Conservation (phyloP, 2,888 invertebrate genomes). For the Himalopsyche japonica region DNA sequence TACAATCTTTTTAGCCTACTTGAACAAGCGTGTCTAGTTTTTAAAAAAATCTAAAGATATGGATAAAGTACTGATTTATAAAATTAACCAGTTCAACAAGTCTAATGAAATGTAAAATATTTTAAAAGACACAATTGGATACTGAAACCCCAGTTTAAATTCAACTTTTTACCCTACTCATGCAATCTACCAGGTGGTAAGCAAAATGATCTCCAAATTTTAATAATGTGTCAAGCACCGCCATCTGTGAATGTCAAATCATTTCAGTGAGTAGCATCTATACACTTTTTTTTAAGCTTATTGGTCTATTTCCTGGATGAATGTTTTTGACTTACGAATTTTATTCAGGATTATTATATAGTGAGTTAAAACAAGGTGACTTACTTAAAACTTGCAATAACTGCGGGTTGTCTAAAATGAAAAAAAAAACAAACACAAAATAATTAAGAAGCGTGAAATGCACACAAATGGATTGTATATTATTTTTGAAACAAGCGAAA, state of each 20-base stretch:
- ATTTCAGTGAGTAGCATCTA: neutral
- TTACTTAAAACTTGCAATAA: slow-evolving; percentile 39
- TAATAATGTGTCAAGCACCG: neutral
- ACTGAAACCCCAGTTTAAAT: neutral
- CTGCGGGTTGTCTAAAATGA: slow-evolving; percentile 39
- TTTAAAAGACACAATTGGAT: neutral
- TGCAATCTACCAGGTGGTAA: neutral
- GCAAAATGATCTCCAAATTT: neutral
- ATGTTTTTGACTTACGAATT: neutral
- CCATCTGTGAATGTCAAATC: neutral
- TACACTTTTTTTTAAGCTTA: neutral
- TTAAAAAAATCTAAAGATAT: neutral
- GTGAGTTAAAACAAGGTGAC: slow-evolving; percentile 19
- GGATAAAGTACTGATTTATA: neutral
- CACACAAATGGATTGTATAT: neutral
- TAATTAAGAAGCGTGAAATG: slow-evolving; percentile 31
- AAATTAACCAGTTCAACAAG: neutral
- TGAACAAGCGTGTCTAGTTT: neutral
- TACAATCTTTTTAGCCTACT: neutral
- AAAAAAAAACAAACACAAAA: slow-evolving; percentile 37
- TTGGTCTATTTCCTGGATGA: neutral
- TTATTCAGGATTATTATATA: neutral
- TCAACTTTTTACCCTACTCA: neutral
- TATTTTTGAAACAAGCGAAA: neutral
- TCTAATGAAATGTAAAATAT: neutral